phyloP scores from a whole-genome alignment of 2,888 invertebrate species.

The Ceraclea dissimilis region DNA sequence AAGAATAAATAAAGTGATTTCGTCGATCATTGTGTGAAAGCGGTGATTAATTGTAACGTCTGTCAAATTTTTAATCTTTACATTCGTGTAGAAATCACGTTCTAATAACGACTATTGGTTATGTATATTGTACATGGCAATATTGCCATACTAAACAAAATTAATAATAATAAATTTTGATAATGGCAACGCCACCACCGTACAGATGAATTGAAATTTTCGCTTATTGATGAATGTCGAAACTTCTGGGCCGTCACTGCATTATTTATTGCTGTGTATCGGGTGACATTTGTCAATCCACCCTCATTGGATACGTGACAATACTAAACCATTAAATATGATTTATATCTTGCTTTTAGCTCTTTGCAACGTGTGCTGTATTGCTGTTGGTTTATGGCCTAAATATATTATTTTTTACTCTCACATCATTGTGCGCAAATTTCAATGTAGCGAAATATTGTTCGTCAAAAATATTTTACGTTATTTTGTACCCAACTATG shows the following conservation, averaged over 20 bases:
- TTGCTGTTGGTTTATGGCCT: slow-evolving; percentile 18
- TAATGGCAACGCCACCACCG: slow-evolving; percentile 4
- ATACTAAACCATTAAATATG: slow-evolving; percentile 18
- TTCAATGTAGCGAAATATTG: no score
- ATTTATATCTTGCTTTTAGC: slow-evolving; percentile 12
- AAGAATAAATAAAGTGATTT: no score
- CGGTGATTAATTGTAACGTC: neutral
- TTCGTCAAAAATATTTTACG: no score
- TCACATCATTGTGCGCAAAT: no score
- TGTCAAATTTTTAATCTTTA: neutral
- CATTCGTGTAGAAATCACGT: neutral
- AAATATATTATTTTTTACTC: slow-evolving; percentile 6
- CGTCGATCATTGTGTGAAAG: no score
- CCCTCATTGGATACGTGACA: slow-evolving; percentile 15
- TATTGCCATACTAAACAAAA: neutral
- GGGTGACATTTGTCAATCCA: slow-evolving; percentile 19
- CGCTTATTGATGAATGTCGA: slow-evolving; percentile 13
- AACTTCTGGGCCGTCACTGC: slow-evolving; percentile 1
- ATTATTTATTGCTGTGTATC: slow-evolving; percentile 7
- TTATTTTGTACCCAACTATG: no score
- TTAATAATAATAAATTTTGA: slow-evolving; percentile 10
- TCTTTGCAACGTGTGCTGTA: slow-evolving; percentile 14
- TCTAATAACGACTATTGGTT: neutral
- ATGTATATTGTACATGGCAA: neutral
- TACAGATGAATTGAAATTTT: slow-evolving; percentile 14